phyloP scores from a whole-genome alignment of 2,113 vertebrate genomes.

The Lonchura striata region DNA sequence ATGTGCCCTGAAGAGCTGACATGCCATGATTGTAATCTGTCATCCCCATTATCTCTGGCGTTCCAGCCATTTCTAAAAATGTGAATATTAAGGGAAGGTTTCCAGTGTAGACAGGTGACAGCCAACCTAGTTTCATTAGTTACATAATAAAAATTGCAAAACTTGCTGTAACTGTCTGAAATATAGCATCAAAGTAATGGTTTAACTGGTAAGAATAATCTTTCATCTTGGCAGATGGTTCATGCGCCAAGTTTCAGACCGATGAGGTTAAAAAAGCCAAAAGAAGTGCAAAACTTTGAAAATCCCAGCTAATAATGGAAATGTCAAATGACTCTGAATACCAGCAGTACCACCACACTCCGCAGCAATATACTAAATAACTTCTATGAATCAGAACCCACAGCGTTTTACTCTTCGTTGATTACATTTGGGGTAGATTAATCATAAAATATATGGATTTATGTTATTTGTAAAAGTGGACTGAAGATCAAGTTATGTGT shows the following conservation, averaged over 20 bases:
- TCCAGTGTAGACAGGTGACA: constrained; percentile 10
- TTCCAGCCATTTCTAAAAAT: background rate
- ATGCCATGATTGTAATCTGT: background rate
- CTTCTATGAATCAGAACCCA: background rate
- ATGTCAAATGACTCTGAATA: background rate
- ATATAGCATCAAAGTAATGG: background rate
- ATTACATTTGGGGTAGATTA: background rate
- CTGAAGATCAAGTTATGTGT: background rate
- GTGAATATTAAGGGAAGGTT: background rate
- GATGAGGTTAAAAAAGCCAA: background rate
- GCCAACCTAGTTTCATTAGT: constrained; percentile 25
- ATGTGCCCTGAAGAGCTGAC: background rate
- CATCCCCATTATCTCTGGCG: background rate
- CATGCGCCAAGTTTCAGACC: background rate
- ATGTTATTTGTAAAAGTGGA: constrained; percentile 20
- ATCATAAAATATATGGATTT: background rate
- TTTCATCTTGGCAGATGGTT: constrained; percentile 6
- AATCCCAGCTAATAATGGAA: background rate
- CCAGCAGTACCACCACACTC: background rate
- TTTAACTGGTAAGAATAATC: background rate
- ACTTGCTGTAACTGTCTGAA: constrained; percentile 24
- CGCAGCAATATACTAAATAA: background rate
- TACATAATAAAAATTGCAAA: background rate
- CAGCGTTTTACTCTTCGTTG: background rate
- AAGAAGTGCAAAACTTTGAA: background rate